Evolutionary conservation across 2,888 invertebrate species (phyloP).

Genomic region (Tortricodes alternella): DNA sequence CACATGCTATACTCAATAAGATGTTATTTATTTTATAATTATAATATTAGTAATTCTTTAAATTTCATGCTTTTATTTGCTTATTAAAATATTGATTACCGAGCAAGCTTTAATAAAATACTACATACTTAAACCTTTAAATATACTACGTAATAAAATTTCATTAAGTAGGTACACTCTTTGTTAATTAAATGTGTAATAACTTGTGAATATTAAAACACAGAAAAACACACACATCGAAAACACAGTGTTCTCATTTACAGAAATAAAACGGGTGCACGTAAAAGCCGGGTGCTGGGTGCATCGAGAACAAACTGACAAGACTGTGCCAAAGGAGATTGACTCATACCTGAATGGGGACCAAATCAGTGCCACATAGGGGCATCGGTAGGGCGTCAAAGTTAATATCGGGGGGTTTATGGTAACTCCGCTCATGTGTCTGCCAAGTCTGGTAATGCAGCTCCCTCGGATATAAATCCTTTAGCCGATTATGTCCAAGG

Average conservation of each 20-base stretch:
- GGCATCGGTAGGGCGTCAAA: slow-evolving; percentile 78
- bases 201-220: slow-evolving; percentile 28
- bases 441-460: slow-evolving; percentile 87
- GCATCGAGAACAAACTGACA: slow-evolving; percentile 65
- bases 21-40: slow-evolving; percentile 2
- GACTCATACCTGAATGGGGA: slow-evolving; percentile 80
- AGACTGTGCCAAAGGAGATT: slow-evolving; percentile 69
- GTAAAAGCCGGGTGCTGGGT: slow-evolving; percentile 73
- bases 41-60: slow-evolving; percentile 1
- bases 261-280: slow-evolving; percentile 62
- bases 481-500: slow-evolving; percentile 79
- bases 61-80: slow-evolving; percentile 23
- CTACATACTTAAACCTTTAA: slow-evolving; percentile 19
- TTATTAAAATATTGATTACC: slow-evolving; percentile 23
- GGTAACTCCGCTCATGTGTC: slow-evolving; percentile 84
- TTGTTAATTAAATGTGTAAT: neutral
- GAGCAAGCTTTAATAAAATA: slow-evolving; percentile 28
- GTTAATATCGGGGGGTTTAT: slow-evolving; percentile 81
- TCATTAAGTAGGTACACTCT: neutral
- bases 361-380: slow-evolving; percentile 77
- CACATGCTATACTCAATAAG: slow-evolving; percentile 19
- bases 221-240: slow-evolving; percentile 49
- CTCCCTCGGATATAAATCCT: slow-evolving; percentile 82
- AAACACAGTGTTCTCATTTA: slow-evolving; percentile 53
- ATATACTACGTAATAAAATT: slow-evolving; percentile 22